Conservation (phyloP, 2,113 vertebrate species). For the Nibea coibor region DNA sequence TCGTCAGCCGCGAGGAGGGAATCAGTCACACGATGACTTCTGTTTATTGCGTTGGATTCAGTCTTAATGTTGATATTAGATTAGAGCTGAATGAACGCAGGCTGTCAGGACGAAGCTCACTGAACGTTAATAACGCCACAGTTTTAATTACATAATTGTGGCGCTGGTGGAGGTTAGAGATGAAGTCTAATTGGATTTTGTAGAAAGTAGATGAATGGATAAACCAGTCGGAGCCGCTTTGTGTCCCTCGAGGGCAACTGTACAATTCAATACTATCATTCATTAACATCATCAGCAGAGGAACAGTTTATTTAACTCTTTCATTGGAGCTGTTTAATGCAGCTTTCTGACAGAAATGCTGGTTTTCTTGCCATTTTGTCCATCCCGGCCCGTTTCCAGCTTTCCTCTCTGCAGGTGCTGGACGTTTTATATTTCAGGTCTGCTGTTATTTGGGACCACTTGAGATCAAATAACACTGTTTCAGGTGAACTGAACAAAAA, state of each 20-base stretch:
- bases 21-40: background rate
- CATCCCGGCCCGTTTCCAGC: too few species aligned
- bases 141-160: conserved; percentile 18
- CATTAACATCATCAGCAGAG: background rate
- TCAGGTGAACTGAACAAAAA: background rate
- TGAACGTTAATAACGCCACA: background rate
- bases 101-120: background rate
- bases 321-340: too few species aligned
- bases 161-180: conserved; percentile 18
- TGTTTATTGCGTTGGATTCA: background rate
- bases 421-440: background rate
- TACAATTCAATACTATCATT: background rate
- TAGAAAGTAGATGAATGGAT: background rate
- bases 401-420: background rate
- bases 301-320: background rate
- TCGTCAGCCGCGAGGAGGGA: background rate
- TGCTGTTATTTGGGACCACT: background rate
- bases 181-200: conserved; percentile 17
- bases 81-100: background rate
- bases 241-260: background rate
- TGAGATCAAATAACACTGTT: background rate
- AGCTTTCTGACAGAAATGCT: too few species aligned
- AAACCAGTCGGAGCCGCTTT: background rate
- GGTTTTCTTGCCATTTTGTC: too few species aligned
- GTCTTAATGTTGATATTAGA: conserved; percentile 3